phyloP scores from a whole-genome alignment of 2,888 invertebrate species.

The Flexamia atlantica region DNA sequence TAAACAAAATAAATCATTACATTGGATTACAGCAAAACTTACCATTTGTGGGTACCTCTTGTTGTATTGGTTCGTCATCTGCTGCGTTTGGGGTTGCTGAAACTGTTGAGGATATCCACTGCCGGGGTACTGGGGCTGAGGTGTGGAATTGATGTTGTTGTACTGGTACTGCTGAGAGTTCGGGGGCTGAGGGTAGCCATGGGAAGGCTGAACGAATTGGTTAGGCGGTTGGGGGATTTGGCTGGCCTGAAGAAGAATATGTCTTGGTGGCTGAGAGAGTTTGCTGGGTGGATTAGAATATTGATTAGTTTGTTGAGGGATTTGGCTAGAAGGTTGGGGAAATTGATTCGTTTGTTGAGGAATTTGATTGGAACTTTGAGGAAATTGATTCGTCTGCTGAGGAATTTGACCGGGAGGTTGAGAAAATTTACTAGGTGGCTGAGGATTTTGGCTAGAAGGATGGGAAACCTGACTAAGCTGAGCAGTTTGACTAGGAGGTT shows the following conservation, averaged over 20 bases:
- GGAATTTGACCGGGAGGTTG: slow-evolving; percentile 30
- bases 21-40: no score
- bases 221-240: slow-evolving; percentile 43
- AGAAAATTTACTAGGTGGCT: neutral
- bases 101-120: slow-evolving; percentile 21
- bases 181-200: slow-evolving; percentile 21
- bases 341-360: neutral
- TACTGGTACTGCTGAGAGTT: slow-evolving; percentile 25
- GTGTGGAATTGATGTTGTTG: slow-evolving; percentile 11
- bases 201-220: slow-evolving; percentile 11
- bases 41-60: slow-evolving; percentile 66
- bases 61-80: slow-evolving; percentile 45
- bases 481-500: slow-evolving; percentile 29
- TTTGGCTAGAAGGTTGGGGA: slow-evolving; percentile 33
- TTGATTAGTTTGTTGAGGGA: slow-evolving; percentile 19
- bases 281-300: slow-evolving; percentile 11
- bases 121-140: neutral
- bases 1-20: no score
- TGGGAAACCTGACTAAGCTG: slow-evolving; percentile 35
- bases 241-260: neutral
- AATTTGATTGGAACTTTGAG: slow-evolving; percentile 18
- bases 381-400: slow-evolving; percentile 4
- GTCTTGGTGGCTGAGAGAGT: neutral
- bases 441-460: slow-evolving; percentile 16
- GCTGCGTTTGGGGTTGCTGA: slow-evolving; percentile 32